These are phyloP conservation scores for Acomys russatus DNA, from an alignment of 2,797 vertebrate genomes.

Conservation along the genomic window DNA sequence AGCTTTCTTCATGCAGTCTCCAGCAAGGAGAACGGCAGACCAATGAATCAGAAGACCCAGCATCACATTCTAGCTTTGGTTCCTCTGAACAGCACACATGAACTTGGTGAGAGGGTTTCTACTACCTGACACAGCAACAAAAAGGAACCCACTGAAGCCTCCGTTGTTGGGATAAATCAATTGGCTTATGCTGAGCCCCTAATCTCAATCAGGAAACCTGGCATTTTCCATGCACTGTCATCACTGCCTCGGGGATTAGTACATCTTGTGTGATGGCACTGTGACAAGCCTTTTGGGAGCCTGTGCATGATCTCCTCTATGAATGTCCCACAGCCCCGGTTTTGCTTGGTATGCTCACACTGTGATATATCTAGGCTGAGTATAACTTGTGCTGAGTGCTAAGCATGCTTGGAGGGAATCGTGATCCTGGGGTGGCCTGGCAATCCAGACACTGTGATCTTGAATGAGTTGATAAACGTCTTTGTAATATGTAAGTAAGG, in stretches of 20 bases:
- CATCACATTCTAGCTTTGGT: background rate
- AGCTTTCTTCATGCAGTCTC: background rate
- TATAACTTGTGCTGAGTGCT: background rate
- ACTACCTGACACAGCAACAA: background rate
- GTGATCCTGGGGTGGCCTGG: rapidly evolving
- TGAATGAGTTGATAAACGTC: background rate
- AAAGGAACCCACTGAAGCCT: background rate
- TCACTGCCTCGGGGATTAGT: background rate
- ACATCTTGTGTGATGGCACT: background rate
- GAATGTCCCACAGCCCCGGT: background rate
- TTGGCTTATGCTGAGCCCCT: background rate
- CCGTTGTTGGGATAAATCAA: background rate
- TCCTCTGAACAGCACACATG: background rate
- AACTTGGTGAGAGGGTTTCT: background rate
- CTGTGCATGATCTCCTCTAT: background rate
- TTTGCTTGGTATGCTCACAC: background rate
- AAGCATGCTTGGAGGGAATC: background rate
- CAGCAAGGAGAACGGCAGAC: background rate
- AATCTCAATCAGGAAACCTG: background rate
- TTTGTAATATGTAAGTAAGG: background rate
- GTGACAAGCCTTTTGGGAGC: background rate
- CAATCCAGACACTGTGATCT: background rate
- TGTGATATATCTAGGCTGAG: background rate
- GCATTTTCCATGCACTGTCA: background rate
- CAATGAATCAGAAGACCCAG: background rate